These are phyloP conservation scores for Scaptomyza caliginosa DNA, from an alignment of 2,888 invertebrate species.

Conservation along the genomic window DNA sequence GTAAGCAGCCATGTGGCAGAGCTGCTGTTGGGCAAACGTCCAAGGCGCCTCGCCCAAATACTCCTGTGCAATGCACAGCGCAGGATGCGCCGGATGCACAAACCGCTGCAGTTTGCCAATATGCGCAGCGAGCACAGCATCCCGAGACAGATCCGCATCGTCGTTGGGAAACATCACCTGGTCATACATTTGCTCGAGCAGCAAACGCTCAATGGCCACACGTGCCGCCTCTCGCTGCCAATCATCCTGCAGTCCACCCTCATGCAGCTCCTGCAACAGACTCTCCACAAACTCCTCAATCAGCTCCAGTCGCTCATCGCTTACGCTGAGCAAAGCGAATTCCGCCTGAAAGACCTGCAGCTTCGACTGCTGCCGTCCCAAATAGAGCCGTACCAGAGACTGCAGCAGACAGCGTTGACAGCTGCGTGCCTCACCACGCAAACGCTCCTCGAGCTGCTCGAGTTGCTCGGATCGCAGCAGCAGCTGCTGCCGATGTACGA, in stretches of 20 bases:
- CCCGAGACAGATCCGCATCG: conserved; percentile 96
- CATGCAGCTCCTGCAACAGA: conserved; percentile 88
- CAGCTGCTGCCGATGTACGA: conserved; percentile 91
- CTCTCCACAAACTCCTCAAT: conserved; percentile 92
- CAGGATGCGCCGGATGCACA: conserved; percentile 91
- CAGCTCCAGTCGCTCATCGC: conserved; percentile 96
- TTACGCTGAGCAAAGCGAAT: conserved; percentile 90
- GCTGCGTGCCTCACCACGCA: conserved; percentile 89
- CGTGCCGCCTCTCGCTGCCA: conserved; percentile 90
- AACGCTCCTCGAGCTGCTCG: conserved; percentile 86
- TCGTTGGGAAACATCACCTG: conserved; percentile 98
- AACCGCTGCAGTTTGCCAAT: conserved; percentile 91
- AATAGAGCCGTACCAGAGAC: conserved; percentile 91
- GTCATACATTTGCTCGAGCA: conserved; percentile 95
- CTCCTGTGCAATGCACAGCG: conserved; percentile 91
- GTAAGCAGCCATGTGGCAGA: conserved; percentile 94
- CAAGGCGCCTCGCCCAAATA: conserved; percentile 97
- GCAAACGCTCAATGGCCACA: conserved; percentile 93
- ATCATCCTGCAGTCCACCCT: conserved; percentile 85
- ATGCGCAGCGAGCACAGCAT: conserved; percentile 95
- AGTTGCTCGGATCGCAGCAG: conserved; percentile 90
- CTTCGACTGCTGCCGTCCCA: conserved; percentile 90
- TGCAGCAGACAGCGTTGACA: conserved; percentile 90
- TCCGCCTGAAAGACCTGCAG: conserved; percentile 91
- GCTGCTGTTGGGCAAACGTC: conserved; percentile 96